Conservation (phyloP, 2,797 vertebrate genomes). For the Aplochiton taeniatus region DNA sequence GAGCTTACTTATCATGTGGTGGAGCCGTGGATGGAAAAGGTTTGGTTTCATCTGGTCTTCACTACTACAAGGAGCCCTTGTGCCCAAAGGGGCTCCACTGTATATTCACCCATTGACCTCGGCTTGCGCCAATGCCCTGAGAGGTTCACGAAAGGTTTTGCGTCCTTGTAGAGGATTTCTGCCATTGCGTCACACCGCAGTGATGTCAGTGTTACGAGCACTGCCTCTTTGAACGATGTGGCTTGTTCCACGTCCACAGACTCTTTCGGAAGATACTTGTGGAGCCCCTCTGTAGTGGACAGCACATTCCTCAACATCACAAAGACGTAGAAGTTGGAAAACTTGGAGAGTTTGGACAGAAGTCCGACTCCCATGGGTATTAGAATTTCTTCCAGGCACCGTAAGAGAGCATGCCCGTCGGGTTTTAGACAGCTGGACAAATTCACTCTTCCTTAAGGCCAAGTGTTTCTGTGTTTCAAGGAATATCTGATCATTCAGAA, state of each 20-base stretch:
- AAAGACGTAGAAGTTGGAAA: constrained; percentile 7
- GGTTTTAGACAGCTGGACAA: constrained; percentile 11
- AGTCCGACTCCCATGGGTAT: constrained; percentile 8
- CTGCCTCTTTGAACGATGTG: constrained; percentile 8
- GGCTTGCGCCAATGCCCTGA: no score
- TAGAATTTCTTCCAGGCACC: neutral
- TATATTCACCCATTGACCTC: no score
- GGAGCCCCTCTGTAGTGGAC: constrained; percentile 11
- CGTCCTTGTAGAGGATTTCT: no score
- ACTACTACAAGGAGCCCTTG: no score
- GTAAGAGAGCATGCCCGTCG: constrained; percentile 20
- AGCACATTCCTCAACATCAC: constrained; percentile 10
- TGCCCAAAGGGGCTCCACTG: no score
- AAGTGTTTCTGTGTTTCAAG: neutral
- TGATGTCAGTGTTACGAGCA: constrained; percentile 6
- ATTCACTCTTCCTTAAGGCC: neutral
- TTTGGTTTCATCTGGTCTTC: no score
- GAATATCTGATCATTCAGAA: constrained; percentile 7
- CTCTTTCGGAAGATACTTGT: constrained; percentile 5
- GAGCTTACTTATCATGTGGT: no score
- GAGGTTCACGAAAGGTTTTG: no score
- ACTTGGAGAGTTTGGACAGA: constrained; percentile 4
- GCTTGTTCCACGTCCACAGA: constrained; percentile 12
- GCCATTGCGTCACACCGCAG: no score
- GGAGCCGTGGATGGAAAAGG: no score